Base-by-base conservation (phyloP, 2,888 invertebrate genomes). In the Parnassius smintheus region DNA sequence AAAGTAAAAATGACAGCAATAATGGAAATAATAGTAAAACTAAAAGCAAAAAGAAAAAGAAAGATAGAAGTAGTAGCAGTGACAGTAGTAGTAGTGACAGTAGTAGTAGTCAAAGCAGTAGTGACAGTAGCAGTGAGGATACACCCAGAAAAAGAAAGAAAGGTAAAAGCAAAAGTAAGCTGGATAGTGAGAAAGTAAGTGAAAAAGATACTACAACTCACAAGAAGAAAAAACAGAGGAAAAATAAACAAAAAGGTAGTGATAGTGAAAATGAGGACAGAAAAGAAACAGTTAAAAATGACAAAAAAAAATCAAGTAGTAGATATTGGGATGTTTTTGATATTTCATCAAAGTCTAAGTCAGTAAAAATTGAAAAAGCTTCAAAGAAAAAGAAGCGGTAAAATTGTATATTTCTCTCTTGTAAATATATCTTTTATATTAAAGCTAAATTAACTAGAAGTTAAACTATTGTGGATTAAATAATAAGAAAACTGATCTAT, bases 261-360 rank as follows among this genome's bases (percentile, higher is more conserved):
- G 25, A 57, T 11, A 59, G 61, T 61, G 60, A 62, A 22, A 54
- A 49, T 12, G 57, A 58, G 25, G 55, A 51, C n/a, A 51, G 25
- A 11, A 46, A 51, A 2, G 9, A 18, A n/a, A 22, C 2, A 48
- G 13, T 25, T 22, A 9, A 46, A n/a, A 65, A 61, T 62, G 57
- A 66, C 49, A 68, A 58, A 10, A 68, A 67, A 51, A 56, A 65
- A 46, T 22, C 51, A 2, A 52, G 66, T 12, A 70, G 70, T 11
- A 67, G 75, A 41, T 75, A 75, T 58, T 71, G 75, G 72, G 75
- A 79, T 49, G 76, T 68, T 45, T 80, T 78, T 72, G 78, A 84
- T 66, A 75, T 80, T 61, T 68, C 66, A 68, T 59, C 61, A 62
- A 66, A 61, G 57, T 67, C 62, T 42, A 56, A n/a, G 35, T 44